Percentiles rank a stretch among this genome's conserved stretches.
Evolutionary conservation across 2,797 vertebrate genomes (phyloP).

Genomic region (Moxostoma hubbsi): DNA sequence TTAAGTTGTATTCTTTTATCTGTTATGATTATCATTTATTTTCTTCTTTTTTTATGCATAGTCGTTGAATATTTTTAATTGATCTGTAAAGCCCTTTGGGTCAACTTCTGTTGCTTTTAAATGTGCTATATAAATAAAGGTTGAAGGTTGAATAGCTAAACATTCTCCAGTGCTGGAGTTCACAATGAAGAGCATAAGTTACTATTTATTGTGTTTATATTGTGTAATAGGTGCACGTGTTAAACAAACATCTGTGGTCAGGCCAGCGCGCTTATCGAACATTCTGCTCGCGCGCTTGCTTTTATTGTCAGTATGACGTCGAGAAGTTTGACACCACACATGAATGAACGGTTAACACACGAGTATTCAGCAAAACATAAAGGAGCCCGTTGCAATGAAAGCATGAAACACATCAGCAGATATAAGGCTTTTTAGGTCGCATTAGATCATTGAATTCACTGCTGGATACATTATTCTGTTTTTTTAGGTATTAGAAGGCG

Average conservation of each 20-base stretch:
- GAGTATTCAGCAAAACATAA: not conserved
- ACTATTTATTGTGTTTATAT: constrained; percentile 46
- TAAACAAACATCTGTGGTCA: constrained; percentile 27
- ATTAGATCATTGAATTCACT: not conserved
- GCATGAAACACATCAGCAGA: not conserved
- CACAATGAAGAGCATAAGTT: not conserved
- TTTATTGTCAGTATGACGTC: constrained; percentile 20
- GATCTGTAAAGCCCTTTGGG: too few species aligned
- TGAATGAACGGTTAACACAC: not conserved
- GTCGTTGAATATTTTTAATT: too few species aligned
- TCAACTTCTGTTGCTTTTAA: too few species aligned
- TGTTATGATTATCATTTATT: too few species aligned
- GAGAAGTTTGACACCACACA: constrained; percentile 16
- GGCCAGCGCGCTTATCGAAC: constrained; percentile 33
- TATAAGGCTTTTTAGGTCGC: not conserved
- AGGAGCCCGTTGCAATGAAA: not conserved
- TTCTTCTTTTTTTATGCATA: too few species aligned
- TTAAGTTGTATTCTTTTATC: too few species aligned
- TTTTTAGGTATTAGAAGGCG: not conserved
- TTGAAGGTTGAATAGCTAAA: not conserved
- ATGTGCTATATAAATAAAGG: too few species aligned
- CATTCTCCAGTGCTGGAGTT: constrained; percentile 4
- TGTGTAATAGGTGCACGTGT: constrained; percentile 43
- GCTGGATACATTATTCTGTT: not conserved
- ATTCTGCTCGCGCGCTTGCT: constrained; percentile 22